These are phyloP conservation scores for Caenorhabditis sinica DNA, from an alignment of 2,888 invertebrate species.

Conservation along the genomic window DNA sequence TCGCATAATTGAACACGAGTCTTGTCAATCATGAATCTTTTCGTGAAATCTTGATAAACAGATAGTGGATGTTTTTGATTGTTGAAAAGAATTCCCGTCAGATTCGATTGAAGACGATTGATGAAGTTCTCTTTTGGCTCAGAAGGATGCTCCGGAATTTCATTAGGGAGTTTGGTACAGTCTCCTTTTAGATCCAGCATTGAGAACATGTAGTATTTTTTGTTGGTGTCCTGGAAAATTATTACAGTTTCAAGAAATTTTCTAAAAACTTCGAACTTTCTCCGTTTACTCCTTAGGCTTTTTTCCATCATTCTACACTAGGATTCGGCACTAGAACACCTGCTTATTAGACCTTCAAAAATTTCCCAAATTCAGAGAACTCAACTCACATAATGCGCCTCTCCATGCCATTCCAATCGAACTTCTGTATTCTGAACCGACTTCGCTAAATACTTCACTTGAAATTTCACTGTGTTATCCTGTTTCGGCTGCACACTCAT, in stretches of 20 bases:
- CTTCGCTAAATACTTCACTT: constrained; percentile 13
- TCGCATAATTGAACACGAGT: constrained; percentile 21
- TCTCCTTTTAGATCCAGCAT: background rate
- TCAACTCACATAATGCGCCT: constrained; percentile 6
- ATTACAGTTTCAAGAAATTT: background rate
- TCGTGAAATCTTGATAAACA: background rate
- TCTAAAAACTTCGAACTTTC: too few species aligned
- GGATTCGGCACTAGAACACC: too few species aligned
- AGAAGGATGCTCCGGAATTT: constrained; percentile 12
- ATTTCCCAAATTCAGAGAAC: background rate
- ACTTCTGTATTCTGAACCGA: background rate
- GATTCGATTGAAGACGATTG: background rate
- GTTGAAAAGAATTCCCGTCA: background rate
- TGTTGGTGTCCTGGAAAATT: background rate
- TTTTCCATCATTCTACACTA: too few species aligned
- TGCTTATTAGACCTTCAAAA: too few species aligned
- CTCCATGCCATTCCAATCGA: constrained; percentile 17
- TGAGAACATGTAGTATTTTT: constrained; percentile 8
- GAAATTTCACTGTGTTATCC: background rate
- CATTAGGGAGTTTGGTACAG: constrained; percentile 12
- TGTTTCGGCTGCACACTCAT: background rate
- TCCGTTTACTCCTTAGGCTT: too few species aligned
- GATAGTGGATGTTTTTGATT: background rate
- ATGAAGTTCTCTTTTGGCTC: constrained; percentile 11
- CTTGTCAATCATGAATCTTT: constrained; percentile 3